Base-by-base conservation (phyloP, 2,888 invertebrate genomes). In the Nymphalis polychloros region DNA sequence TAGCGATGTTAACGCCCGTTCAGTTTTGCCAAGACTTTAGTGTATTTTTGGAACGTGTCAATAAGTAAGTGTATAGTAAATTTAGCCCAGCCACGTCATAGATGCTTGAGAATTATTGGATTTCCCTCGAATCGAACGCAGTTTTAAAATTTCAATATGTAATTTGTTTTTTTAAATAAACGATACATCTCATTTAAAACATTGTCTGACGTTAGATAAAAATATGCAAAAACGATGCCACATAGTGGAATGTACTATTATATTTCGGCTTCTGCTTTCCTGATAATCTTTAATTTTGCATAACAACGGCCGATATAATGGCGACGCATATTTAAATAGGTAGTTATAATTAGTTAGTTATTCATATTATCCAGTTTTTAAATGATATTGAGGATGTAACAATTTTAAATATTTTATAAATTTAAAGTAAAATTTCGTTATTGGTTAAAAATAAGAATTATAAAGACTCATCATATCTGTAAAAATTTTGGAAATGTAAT, bases 1-100 rank as follows among this genome's bases (percentile, higher is more conserved):
- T 91, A 89, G 87, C 88, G 84, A 85, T 91, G 91, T 92, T 91
- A 92, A 91, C 88, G 92, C 86, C 91, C 92, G 90, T 90, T 88
- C 88, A 84, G 91, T 90, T 91, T 92, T 90, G 92, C 92, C 92
- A 92, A 92, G 90, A 88, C 79, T 84, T 81, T 74, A 80, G 83
- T 85, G 84, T 92, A 92, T 92, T 92, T 92, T 91, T 88, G 90
- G 92, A 90, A 86, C 91, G 88, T 90, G 92, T 92, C 92, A 92
- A 92, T 92, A 92, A 90, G 87, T 92, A 90, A 91, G 91, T 90
- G 89, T 88, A 86, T 84, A 84, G 88, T 91, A 92, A 89, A 89
- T 90, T 88, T 92, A 92, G 92, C 81, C 75, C 84, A 47, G 87
- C 87, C 88, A 88, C 90, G 90, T 91, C 91, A 77, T 76, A 79